Base-by-base conservation (phyloP, 1,140 invertebrate genomes). In the Dermatophagoides farinae region DNA sequence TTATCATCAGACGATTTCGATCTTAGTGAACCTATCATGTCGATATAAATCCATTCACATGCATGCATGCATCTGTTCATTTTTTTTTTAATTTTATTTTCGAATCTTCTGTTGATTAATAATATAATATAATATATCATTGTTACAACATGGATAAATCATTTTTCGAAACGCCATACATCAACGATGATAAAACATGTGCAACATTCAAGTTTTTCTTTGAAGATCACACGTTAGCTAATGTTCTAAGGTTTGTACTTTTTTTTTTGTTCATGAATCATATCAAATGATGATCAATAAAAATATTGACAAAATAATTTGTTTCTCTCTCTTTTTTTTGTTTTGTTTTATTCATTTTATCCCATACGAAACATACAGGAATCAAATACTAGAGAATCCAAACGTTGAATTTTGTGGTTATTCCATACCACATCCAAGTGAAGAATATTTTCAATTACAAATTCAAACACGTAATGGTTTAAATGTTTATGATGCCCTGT, bases 181-280 rank as follows among this genome's bases (percentile, higher is more conserved):
- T 47, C 22, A 57, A 64, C 2, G 58, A 65, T 8, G 40, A 65
- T 40, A 51, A 57, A 37, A 14, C 52, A 20, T 62, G 57, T 57
- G 57, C 57, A 12, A 65, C 51, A 6, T 46, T 65, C n/a, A 49
- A 60, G 44, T 23, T 65, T 18, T n/a, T 38, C 20, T 54, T 61
- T 16, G 64, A 65, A 50, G 64, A 65, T 50, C 64, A 65, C 40
- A 65, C 64, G n/a, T 43, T 65, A 37, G 64, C 64, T 11, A 65
- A 65, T 40, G 57, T 63, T 44, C 20, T 65, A 14, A 47, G 64
- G 25, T 55, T 40, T 2, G 58, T 41, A 31, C 31, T 2, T 22
- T 60, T n/a, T n/a, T n/a, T 47, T 60, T 16, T 5, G 25, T 41
- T 23, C 37, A 12, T 50, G 1, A 4, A n/a, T n/a, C n/a, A n/a